phyloP scores from a whole-genome alignment of 1,140 invertebrate genomes.

The Sipha flava region DNA sequence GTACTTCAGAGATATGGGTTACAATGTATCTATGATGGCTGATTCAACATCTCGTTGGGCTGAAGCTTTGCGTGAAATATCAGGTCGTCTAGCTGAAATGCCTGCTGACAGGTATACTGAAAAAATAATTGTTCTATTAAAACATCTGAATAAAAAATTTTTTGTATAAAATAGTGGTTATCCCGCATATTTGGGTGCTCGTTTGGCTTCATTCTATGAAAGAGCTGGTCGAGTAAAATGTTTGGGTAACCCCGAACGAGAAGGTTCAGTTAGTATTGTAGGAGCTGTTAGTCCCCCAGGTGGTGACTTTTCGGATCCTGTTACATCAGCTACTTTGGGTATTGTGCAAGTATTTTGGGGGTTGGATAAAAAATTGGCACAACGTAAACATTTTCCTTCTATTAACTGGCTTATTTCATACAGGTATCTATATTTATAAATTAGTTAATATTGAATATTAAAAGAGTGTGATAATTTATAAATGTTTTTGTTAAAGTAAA shows the following conservation, averaged over 20 bases:
- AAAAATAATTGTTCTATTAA: not conserved
- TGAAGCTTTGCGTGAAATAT: slow-evolving; percentile 98
- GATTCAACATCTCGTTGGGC: slow-evolving; percentile 99
- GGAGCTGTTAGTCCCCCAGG: slow-evolving; percentile 99
- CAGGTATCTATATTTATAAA: slow-evolving; percentile 47
- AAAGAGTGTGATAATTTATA: slow-evolving; percentile 26
- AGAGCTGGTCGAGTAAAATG: slow-evolving; percentile 96
- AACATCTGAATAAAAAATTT: not conserved
- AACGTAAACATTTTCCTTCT: slow-evolving; percentile 99
- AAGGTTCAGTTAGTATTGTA: slow-evolving; percentile 97
- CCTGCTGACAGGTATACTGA: slow-evolving; percentile 67
- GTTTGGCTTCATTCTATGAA: slow-evolving; percentile 98
- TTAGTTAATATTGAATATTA: not conserved
- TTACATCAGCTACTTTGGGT: slow-evolving; percentile 96
- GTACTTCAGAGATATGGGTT: slow-evolving; percentile 99
- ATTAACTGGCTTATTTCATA: slow-evolving; percentile 99
- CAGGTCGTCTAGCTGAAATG: slow-evolving; percentile 99
- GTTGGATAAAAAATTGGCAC: slow-evolving; percentile 97
- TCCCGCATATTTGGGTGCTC: slow-evolving; percentile 95
- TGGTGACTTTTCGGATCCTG: slow-evolving; percentile 99
- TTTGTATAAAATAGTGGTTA: slow-evolving; percentile 67
- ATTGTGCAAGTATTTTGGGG: slow-evolving; percentile 99
- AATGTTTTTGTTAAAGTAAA: slow-evolving; percentile 62
- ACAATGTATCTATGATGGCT: slow-evolving; percentile 99
- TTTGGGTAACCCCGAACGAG: slow-evolving; percentile 93